Evolutionary conservation across 1,140 invertebrate genomes (phyloP), one percentile per base, ranked within the genome.

Genomic region (Octopus bimaculoides): DNA sequence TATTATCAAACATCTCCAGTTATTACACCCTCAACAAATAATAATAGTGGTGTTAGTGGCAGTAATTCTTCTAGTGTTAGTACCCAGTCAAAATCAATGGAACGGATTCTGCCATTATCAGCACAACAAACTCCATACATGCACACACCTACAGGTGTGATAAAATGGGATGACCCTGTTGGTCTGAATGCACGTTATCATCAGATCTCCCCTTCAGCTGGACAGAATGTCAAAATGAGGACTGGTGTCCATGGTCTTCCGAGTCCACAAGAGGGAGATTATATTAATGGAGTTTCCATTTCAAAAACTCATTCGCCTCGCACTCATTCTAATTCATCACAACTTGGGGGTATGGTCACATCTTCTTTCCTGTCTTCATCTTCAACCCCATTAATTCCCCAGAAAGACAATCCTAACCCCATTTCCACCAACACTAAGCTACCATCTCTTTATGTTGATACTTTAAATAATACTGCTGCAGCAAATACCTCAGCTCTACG

Each of bases 291-390:
- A 71, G 26, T 71, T 14, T 14, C 66, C 26, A 20, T 20, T 20
- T 71, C 66, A 71, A 71, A 71, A 20, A 71, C 17, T 71, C 66
- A 71, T 14, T 75, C 74, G 17, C 74, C 74, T 7, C 20, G 74
- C 6, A 75, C 52, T 14, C 74, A 75, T 52, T 52, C 74, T 41
- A 75, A 75, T 75, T 75, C 74, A 7, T 75, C 74, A 75, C 74
- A 75, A 52, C 17, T 41, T 71, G 66, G 66, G 17, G 66, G 66
- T 9, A 52, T 75, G 74, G 14, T 52, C 20, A 75, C 26, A 41
- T 52, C 74, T 52, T 5, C 74, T 20, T 75, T 75, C 52, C 14
- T 75, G 52, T 75, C 74, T 41, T 52, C 74, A 17, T 52, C 74
- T 20, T 75, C 74, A 9, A 41, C 74, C 20, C 74, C 74, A 75